Percentiles rank a stretch among this genome's conserved stretches.
These are phyloP conservation scores for Leucozona laternaria DNA, from an alignment of 2,888 invertebrate species.

Conservation along the genomic window DNA sequence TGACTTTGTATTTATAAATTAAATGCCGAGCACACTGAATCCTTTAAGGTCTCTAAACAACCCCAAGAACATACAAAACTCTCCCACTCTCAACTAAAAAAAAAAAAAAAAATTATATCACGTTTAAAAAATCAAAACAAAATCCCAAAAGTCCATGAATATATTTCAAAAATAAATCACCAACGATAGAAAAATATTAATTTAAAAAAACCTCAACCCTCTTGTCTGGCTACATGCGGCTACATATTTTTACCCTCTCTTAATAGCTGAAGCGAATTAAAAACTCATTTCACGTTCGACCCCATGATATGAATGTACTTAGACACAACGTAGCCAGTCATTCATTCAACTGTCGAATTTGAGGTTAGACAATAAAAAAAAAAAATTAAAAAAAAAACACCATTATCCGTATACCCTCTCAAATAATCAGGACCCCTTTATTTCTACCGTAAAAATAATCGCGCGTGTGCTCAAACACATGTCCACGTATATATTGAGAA, in stretches of 20 bases:
- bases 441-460: conserved; percentile 50
- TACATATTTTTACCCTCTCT: conserved; percentile 55
- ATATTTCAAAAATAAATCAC: conserved; percentile 9
- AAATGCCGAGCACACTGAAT: conserved; percentile 40
- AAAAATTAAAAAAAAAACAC: conserved; percentile 8
- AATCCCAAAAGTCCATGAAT: conserved; percentile 57
- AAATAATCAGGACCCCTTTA: conserved; percentile 23
- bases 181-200: conserved; percentile 20
- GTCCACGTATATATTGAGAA: conserved; percentile 12
- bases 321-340: conserved; percentile 37
- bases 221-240: conserved; percentile 3
- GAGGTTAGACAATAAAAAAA: conserved; percentile 56
- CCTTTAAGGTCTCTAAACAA: conserved; percentile 22
- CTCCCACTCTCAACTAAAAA: background rate
- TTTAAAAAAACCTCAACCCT: background rate
- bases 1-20: conserved; percentile 37
- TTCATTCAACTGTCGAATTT: conserved; percentile 61
- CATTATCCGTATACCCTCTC: background rate
- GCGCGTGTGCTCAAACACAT: conserved; percentile 56
- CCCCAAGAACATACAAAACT: background rate
- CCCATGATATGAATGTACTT: conserved; percentile 6
- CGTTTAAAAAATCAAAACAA: conserved; percentile 58
- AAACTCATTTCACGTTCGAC: conserved; percentile 71
- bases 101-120: conserved; percentile 12
- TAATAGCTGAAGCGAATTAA: conserved; percentile 70